These are phyloP conservation scores for Passerculus sandwichensis DNA, from an alignment of 2,797 vertebrate species.

Conservation along the genomic window DNA sequence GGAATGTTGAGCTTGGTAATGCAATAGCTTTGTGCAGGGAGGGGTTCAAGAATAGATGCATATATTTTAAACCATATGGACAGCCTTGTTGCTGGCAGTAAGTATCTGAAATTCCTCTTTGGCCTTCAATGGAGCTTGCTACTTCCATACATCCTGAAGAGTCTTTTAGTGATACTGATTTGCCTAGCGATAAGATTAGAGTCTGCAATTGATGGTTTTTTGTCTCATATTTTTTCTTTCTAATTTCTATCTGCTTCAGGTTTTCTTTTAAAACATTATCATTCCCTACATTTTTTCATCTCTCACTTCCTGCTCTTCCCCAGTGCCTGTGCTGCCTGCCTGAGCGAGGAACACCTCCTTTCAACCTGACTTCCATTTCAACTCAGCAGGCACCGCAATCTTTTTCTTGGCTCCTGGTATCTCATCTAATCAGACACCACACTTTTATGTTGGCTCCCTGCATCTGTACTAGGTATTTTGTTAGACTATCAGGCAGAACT, in stretches of 20 bases:
- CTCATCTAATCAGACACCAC: conserved; percentile 47
- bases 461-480: conserved; percentile 55
- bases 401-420: conserved; percentile 46
- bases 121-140: background rate
- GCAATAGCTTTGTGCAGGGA: background rate
- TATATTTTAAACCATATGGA: background rate
- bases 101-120: background rate
- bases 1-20: background rate
- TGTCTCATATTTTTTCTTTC: rapidly evolving
- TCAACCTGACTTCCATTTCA: conserved; percentile 57
- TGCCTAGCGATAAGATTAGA: background rate
- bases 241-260: background rate
- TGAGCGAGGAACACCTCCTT: background rate
- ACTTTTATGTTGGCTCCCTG: conserved; percentile 57
- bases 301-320: background rate
- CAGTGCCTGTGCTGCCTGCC: background rate
- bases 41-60: background rate
- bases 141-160: background rate
- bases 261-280: conserved; percentile 10
- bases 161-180: background rate
- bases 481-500: conserved; percentile 43
- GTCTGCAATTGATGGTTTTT: background rate
- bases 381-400: conserved; percentile 35
- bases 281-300: background rate
- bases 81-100: background rate